These are phyloP conservation scores for Ormia ochracea DNA, from an alignment of 2,888 invertebrate species.

Conservation along the genomic window DNA sequence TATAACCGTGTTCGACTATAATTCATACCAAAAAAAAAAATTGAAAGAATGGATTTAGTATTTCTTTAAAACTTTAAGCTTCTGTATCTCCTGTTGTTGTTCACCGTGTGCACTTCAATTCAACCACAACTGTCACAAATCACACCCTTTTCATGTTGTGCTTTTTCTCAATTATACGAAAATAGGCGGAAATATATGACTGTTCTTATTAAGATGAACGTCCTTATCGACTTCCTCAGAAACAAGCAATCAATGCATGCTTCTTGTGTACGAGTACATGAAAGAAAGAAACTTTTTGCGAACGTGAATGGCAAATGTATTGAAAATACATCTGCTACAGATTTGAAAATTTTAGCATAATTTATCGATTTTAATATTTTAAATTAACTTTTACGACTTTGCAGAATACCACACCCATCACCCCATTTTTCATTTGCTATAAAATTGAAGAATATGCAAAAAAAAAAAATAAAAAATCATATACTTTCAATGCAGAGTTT, in stretches of 20 bases:
- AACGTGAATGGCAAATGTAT: too few relatives aligned
- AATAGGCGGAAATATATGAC: not conserved
- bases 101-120: not conserved
- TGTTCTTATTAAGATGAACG: not conserved
- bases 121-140: slow-evolving; percentile 39
- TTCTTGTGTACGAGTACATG: not conserved
- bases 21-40: too few relatives aligned
- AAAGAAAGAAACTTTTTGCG: not conserved
- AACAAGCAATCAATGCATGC: not conserved
- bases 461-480: too few relatives aligned
- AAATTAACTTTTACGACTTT: slow-evolving; percentile 46
- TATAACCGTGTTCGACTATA: too few relatives aligned
- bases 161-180: not conserved
- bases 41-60: too few relatives aligned
- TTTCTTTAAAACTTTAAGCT: not conserved
- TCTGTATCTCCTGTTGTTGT: not conserved
- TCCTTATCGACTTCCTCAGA: not conserved
- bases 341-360: slow-evolving; percentile 39
- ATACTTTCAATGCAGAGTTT: slow-evolving; percentile 55
- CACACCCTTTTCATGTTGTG: slow-evolving; percentile 54
- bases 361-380: slow-evolving; percentile 57
- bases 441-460: not conserved
- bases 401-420: not conserved
- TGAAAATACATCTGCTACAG: not conserved
- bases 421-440: not conserved